Percentiles rank a stretch among this genome's conserved stretches.
These are phyloP conservation scores for Callipepla californica DNA, from an alignment of 2,113 vertebrate species.

Conservation along the genomic window DNA sequence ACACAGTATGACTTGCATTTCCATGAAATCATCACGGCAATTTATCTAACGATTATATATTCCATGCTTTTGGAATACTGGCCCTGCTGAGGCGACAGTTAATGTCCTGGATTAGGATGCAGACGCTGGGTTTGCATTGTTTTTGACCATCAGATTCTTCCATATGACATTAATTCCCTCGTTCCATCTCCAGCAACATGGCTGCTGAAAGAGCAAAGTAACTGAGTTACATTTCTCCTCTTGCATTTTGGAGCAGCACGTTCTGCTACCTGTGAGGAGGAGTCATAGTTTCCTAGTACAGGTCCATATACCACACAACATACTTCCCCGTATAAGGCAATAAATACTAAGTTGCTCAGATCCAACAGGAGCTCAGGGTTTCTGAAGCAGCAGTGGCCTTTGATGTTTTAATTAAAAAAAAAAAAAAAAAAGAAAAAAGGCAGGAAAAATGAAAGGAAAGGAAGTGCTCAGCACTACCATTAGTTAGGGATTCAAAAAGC, in stretches of 20 bases:
- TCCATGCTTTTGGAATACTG: background rate
- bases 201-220: background rate
- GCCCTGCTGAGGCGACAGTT: background rate
- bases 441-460: background rate
- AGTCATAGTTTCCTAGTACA: background rate
- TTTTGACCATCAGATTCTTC: background rate
- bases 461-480: background rate
- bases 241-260: background rate
- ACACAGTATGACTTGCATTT: background rate
- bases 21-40: background rate
- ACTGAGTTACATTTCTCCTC: background rate
- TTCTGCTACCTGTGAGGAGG: background rate
- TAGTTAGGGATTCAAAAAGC: background rate
- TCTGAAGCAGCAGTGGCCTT: background rate
- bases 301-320: background rate
- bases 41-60: accelerated
- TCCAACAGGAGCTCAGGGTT: background rate
- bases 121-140: background rate
- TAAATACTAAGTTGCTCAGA: background rate
- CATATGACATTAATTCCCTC: background rate
- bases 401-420: background rate
- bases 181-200: background rate
- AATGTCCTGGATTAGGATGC: background rate
- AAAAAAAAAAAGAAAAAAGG: background rate
- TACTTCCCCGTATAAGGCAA: background rate